Evolutionary conservation across 2,888 invertebrate genomes (phyloP).

Genomic region (Molanna angustata): DNA sequence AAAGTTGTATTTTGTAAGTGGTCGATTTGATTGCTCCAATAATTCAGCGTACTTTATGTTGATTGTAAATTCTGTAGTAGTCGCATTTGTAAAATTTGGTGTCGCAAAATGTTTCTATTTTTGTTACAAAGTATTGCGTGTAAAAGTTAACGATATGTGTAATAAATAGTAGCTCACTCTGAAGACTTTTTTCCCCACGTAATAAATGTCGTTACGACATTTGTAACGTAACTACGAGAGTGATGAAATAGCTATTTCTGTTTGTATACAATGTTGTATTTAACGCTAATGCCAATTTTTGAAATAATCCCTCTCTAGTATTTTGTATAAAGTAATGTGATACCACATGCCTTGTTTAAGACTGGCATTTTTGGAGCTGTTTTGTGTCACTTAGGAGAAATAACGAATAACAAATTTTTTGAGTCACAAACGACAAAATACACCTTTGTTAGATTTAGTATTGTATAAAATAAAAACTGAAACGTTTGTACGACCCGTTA

Average conservation of each 20-base stretch:
- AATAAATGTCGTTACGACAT: no score
- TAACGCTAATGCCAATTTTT: no score
- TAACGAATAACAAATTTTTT: constrained; percentile 25
- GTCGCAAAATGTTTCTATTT: constrained; percentile 18
- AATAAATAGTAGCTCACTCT: neutral
- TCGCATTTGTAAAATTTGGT: constrained; percentile 14
- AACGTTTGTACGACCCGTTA: constrained; percentile 18
- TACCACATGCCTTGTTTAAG: constrained; percentile 33
- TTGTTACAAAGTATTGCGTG: constrained; percentile 18
- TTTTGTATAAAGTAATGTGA: constrained; percentile 25
- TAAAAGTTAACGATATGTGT: constrained; percentile 6
- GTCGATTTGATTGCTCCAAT: no score
- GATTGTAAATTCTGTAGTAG: constrained; percentile 2
- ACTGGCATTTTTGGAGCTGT: constrained; percentile 33
- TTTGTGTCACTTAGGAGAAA: constrained; percentile 28
- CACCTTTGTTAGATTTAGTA: constrained; percentile 19
- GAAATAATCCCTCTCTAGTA: constrained; percentile 27
- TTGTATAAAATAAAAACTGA: constrained; percentile 21
- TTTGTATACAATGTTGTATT: no score
- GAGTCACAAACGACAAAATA: constrained; percentile 12
- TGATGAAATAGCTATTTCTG: no score
- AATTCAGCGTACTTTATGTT: neutral
- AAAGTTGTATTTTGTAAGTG: no score
- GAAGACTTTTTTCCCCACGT: neutral
- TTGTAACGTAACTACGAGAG: no score